These are phyloP conservation scores for Carduelis carduelis DNA, from an alignment of 2,797 vertebrate species.

Conservation along the genomic window DNA sequence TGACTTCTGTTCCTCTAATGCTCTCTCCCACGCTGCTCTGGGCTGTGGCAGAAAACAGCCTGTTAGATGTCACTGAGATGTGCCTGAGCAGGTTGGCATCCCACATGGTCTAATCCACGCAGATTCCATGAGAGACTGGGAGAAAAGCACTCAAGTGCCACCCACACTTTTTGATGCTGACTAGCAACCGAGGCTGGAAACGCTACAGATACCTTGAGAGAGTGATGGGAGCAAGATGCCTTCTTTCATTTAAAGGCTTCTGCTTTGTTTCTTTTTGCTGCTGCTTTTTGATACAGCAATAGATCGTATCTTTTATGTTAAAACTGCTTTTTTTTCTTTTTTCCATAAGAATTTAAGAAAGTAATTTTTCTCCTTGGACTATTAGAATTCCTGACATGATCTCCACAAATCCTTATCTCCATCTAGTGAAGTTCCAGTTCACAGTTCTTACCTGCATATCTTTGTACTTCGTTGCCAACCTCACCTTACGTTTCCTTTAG, in stretches of 20 bases:
- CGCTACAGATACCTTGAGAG: slow-evolving; percentile 6
- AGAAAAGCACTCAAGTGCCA: slow-evolving; percentile 43
- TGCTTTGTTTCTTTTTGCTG: slow-evolving; percentile 6
- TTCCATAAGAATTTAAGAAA: not conserved
- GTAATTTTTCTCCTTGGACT: not conserved
- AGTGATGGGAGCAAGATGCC: slow-evolving; percentile 49
- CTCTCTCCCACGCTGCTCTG: slow-evolving; percentile 46
- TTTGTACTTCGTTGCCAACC: slow-evolving; percentile 22
- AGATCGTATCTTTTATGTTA: not conserved
- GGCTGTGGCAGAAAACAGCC: slow-evolving; percentile 41
- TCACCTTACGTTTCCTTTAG: slow-evolving; percentile 35
- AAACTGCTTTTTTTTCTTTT: not conserved
- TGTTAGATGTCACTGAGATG: slow-evolving; percentile 30
- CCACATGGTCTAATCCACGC: slow-evolving; percentile 47
- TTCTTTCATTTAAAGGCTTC: slow-evolving; percentile 43
- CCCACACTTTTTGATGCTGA: slow-evolving; percentile 45
- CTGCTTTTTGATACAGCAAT: not conserved
- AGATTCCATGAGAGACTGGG: slow-evolving; percentile 49
- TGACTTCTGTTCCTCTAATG: slow-evolving; percentile 31
- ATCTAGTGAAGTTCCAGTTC: slow-evolving; percentile 51
- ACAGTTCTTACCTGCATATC: slow-evolving; percentile 12
- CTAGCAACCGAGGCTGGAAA: slow-evolving; percentile 41
- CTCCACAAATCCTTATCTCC: slow-evolving; percentile 7
- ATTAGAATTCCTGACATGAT: not conserved
- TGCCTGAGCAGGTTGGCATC: slow-evolving; percentile 58